phyloP scores from a whole-genome alignment of 2,797 vertebrate genomes.

The Enteromius paludinosus region DNA sequence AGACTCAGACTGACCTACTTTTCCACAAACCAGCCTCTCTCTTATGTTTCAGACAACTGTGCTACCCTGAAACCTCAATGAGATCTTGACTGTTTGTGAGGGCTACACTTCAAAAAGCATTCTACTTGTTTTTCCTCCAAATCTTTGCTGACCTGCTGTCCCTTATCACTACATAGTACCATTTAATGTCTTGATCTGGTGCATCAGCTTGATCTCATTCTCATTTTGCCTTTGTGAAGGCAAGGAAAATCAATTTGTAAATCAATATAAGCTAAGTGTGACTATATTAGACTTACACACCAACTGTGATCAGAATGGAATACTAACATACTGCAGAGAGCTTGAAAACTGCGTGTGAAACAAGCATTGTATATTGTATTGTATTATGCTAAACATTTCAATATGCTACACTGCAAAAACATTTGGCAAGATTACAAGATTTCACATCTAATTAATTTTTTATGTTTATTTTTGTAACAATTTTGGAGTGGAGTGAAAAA shows the following conservation, averaged over 20 bases:
- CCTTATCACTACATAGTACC: conserved; percentile 23
- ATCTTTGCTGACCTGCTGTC: conserved; percentile 14
- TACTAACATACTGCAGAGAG: neutral
- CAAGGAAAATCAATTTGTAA: conserved; percentile 42
- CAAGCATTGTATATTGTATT: neutral
- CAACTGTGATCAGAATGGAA: neutral
- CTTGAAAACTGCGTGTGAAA: neutral
- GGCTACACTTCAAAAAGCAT: conserved; percentile 3
- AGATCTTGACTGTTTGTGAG: conserved; percentile 31
- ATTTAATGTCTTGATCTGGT: conserved; percentile 26
- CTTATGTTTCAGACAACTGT: conserved; percentile 41
- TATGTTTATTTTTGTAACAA: neutral
- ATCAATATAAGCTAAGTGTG: conserved; percentile 41
- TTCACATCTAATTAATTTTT: neutral
- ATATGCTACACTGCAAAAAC: neutral
- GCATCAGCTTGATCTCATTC: conserved; percentile 35
- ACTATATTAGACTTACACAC: conserved; percentile 30
- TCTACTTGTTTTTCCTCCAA: conserved; percentile 27
- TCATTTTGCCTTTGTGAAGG: conserved; percentile 35
- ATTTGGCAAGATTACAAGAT: neutral
- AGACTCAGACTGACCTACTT: conserved; percentile 60
- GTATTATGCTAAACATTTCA: neutral
- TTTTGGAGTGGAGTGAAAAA: neutral
- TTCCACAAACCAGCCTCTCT: conserved; percentile 41
- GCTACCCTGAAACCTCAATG: conserved; percentile 25